Evolutionary conservation across 2,888 invertebrate species (phyloP).

Genomic region (Eledona agricola): DNA sequence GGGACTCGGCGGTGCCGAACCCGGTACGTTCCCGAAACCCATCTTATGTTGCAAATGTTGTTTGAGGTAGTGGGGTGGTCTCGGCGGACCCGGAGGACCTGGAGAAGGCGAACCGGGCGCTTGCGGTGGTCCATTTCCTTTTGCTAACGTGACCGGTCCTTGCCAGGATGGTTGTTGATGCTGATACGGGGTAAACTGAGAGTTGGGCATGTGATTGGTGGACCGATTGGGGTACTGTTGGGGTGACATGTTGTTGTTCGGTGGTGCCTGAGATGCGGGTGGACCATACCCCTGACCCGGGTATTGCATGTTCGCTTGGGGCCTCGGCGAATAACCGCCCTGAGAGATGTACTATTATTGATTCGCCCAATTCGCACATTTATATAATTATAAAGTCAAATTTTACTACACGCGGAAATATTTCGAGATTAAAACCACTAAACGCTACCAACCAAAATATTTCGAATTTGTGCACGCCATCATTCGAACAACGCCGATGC

Average conservation of each 20-base stretch:
- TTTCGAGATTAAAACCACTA: too few relatives aligned
- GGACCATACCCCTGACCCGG: slow-evolving; percentile 66
- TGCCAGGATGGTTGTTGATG: slow-evolving; percentile 60
- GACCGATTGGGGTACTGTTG: slow-evolving; percentile 66
- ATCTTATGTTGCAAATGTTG: slow-evolving; percentile 78
- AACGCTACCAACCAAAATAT: too few relatives aligned
- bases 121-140: slow-evolving; percentile 56
- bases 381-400: too few relatives aligned
- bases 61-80: slow-evolving; percentile 73
- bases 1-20: slow-evolving; percentile 69
- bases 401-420: too few relatives aligned
- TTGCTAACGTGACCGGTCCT: slow-evolving; percentile 47
- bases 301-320: slow-evolving; percentile 65
- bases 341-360: slow-evolving; percentile 65
- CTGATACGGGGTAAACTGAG: slow-evolving; percentile 60
- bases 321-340: slow-evolving; percentile 64
- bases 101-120: slow-evolving; percentile 65
- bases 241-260: slow-evolving; percentile 60
- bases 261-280: slow-evolving; percentile 61
- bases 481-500: too few relatives aligned
- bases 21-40: slow-evolving; percentile 65
- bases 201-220: slow-evolving; percentile 67
- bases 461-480: too few relatives aligned
- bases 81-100: slow-evolving; percentile 60
- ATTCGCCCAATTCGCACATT: slow-evolving; percentile 67